Base-by-base conservation (phyloP, 2,888 invertebrate species). In the Stictocephala bisonia region DNA sequence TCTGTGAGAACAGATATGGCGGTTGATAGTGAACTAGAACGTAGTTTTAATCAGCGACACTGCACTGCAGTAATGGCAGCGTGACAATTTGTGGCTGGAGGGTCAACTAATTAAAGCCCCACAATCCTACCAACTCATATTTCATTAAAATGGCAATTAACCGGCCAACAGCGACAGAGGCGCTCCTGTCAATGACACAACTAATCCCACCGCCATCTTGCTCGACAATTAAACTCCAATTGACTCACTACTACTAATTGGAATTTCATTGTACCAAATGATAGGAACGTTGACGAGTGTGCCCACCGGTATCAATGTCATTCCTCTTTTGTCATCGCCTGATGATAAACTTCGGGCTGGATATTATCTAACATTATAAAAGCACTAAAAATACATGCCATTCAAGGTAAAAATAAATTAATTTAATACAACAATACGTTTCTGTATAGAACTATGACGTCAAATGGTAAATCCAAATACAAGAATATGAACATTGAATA, bases 81-180 rank as follows among this genome's bases (percentile, higher is more conserved):
- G 20, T 44, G 44, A 27, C 64, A 64, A 64, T 64, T 64, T 64
- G 64, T 27, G 64, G 41, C 15, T 11, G 41, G 26, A 4, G 64
- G 41, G 26, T 15, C 64, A 44, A 64, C 73, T 73, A 73, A 68
- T 68, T 73, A 68, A 69, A 22, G 58, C 48, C 72, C 51, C 69
- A 67, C 60, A 44, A 58, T 74, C 71, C 56, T 51, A 72, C 72
- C 64, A 35, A 64, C 84, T 83, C 83, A 84, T 84, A 82, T 84
- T 84, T 84, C 84, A 84, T 84, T 84, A 83, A 82, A 80, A 80
- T 82, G 76, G 80, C 84, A 84, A 84, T 84, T 84, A 84, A 84
- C 83, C 83, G 83, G 83, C 81, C 82, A 81, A 77, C 60, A 50
- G 60, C 13, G 20, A 7, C 60, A 72, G 41, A 26, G 60, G 58